Conservation (phyloP, 2,113 vertebrate genomes). For the Pedionomus torquatus region DNA sequence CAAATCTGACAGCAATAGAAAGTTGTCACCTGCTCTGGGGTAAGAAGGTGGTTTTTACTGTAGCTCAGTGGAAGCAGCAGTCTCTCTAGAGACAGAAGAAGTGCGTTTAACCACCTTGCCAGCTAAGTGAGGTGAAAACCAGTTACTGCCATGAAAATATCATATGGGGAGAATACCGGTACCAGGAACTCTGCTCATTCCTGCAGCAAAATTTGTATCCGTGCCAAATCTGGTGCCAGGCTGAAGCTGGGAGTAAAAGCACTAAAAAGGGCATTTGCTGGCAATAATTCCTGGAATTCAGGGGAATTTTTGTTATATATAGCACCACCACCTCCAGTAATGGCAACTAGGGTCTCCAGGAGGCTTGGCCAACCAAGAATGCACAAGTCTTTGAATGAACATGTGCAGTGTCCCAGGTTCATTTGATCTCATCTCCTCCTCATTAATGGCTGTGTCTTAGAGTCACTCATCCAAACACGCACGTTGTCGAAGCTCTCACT, state of each 20-base stretch:
- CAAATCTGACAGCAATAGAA: neutral
- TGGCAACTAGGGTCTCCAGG: neutral
- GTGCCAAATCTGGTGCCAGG: neutral
- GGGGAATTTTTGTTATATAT: neutral
- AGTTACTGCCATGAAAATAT: neutral
- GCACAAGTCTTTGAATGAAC: neutral
- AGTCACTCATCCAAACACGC: neutral
- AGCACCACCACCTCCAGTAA: neutral
- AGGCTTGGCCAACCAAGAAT: neutral
- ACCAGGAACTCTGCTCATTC: neutral
- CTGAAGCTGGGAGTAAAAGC: neutral
- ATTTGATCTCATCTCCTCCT: neutral
- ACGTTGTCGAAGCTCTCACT: neutral
- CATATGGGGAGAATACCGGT: neutral
- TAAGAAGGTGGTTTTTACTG: neutral
- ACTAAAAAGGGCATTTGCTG: neutral
- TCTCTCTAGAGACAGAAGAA: neutral
- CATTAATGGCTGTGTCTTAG: fast-evolving
- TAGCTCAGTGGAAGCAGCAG: neutral
- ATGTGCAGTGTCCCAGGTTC: neutral
- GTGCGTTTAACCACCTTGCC: neutral
- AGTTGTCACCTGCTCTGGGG: neutral
- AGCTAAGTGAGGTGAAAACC: neutral
- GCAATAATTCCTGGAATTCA: neutral
- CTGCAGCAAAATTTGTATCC: neutral